Percentiles rank a stretch among this genome's conserved stretches.
These are phyloP conservation scores for Cataglyphis albicans DNA, from an alignment of 2,888 invertebrate genomes.

Conservation along the genomic window DNA sequence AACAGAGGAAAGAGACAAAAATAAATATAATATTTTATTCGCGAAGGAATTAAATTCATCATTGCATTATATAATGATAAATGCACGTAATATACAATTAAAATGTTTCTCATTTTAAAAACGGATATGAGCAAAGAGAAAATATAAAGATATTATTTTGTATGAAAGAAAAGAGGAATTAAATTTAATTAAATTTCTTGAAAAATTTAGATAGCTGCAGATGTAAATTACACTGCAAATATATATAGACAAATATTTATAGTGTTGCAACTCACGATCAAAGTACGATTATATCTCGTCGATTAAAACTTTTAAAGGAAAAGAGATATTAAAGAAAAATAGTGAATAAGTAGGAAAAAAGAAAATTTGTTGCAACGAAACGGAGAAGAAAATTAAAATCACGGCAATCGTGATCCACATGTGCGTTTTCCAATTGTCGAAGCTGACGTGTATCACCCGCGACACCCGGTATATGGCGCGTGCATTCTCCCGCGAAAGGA, in stretches of 20 bases:
- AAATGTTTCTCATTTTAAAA: background rate
- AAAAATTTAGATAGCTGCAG: background rate
- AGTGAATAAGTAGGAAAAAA: background rate
- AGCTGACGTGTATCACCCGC: background rate
- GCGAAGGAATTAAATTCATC: background rate
- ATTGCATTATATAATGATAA: background rate
- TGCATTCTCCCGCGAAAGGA: constrained; percentile 51
- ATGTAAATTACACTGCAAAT: background rate
- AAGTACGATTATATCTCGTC: background rate
- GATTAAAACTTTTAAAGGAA: background rate
- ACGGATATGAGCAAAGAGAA: background rate
- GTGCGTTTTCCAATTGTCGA: background rate
- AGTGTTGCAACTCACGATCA: background rate
- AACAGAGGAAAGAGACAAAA: background rate
- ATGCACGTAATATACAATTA: background rate
- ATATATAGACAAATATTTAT: too few relatives aligned
- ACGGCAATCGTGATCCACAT: background rate
- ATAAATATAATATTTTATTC: background rate
- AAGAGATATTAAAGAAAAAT: background rate
- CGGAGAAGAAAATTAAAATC: background rate
- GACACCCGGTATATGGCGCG: constrained; percentile 60
- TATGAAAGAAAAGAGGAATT: background rate
- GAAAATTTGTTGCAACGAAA: background rate
- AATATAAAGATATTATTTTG: background rate
- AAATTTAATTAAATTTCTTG: background rate